Conservation (phyloP, 2,113 vertebrate species). For the Malurus alboscapulatus region DNA sequence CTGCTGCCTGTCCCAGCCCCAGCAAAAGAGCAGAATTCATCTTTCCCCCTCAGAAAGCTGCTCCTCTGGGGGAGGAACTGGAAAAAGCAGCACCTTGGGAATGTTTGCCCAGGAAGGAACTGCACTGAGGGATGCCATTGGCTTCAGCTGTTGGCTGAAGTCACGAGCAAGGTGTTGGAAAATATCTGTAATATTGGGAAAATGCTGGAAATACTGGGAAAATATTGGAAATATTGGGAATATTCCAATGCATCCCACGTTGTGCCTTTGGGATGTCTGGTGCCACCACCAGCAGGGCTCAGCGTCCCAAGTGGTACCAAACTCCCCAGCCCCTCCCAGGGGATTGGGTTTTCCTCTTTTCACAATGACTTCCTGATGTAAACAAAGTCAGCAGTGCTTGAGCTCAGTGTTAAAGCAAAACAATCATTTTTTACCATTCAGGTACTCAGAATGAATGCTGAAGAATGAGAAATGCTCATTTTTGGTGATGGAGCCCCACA, state of each 20-base stretch:
- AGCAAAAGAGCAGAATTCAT: background rate
- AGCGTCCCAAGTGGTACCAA: fast-evolving
- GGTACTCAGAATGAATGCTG: background rate
- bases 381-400: background rate
- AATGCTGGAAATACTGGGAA: no score
- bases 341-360: background rate
- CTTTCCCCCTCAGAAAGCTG: background rate
- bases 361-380: background rate
- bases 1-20: background rate
- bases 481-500: background rate
- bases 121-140: background rate
- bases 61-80: background rate
- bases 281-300: background rate
- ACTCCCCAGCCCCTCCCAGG: background rate
- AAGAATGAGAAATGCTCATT: background rate
- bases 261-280: fast-evolving
- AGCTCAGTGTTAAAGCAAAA: background rate
- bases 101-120: background rate
- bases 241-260: no score
- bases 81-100: background rate
- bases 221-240: no score
- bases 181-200: no score
- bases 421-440: background rate
- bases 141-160: background rate
- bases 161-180: background rate